Evolutionary conservation across 2,113 vertebrate genomes (phyloP).

Genomic region (Ramphastos sulfuratus): DNA sequence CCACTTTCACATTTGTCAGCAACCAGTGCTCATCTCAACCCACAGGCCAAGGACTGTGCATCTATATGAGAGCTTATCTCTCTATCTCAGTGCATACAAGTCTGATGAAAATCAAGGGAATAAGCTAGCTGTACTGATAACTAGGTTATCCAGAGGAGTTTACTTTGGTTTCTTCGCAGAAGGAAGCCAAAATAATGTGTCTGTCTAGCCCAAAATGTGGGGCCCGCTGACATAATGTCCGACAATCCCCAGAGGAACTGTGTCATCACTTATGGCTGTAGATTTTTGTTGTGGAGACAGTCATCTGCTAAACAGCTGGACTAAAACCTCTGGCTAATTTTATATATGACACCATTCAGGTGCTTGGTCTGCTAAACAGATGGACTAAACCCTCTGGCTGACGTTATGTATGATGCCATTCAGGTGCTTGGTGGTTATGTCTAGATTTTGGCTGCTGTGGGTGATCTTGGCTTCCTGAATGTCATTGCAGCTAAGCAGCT

Average conservation of each 20-base stretch:
- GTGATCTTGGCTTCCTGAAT: background rate
- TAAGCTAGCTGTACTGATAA: background rate
- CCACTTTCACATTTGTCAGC: background rate
- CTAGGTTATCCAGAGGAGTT: background rate
- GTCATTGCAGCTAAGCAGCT: background rate
- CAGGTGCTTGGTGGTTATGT: background rate
- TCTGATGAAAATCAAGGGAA: background rate
- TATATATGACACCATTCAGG: background rate
- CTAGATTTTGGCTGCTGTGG: accelerated
- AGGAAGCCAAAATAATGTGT: background rate
- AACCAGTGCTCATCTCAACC: background rate
- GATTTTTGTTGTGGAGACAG: background rate
- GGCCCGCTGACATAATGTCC: background rate
- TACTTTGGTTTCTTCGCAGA: background rate
- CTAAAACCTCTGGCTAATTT: accelerated
- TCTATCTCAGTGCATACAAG: no score
- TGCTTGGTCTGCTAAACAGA: background rate
- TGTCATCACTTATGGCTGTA: background rate
- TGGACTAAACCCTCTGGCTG: accelerated
- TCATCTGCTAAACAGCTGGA: background rate
- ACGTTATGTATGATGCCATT: background rate
- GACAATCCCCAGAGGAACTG: background rate
- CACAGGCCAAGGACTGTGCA: background rate
- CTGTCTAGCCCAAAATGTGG: background rate
- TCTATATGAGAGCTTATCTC: background rate